phyloP scores from a whole-genome alignment of 2,888 invertebrate species.

The Meteorus cinctellus region DNA sequence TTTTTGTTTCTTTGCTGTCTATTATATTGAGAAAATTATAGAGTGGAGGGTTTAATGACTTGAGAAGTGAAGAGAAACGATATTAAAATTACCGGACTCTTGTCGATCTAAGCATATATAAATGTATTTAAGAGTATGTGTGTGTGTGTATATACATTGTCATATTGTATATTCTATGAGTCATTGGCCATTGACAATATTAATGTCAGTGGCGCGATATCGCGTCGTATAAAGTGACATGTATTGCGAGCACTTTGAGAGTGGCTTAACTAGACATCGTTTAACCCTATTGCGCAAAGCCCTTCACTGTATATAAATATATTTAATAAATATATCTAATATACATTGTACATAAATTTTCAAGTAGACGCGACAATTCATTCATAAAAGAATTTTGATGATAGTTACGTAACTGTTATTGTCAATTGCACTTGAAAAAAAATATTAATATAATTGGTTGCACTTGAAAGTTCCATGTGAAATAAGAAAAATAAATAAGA shows the following conservation, averaged over 20 bases:
- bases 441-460: neutral
- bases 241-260: constrained; percentile 41
- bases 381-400: constrained; percentile 36
- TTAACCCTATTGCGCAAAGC: constrained; percentile 60
- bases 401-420: neutral
- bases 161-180: constrained; percentile 48
- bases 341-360: neutral
- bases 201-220: constrained; percentile 54
- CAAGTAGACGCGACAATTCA: constrained; percentile 29
- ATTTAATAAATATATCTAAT: constrained; percentile 2
- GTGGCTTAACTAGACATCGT: constrained; percentile 46
- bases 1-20: neutral
- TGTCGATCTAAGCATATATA: neutral
- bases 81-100: neutral
- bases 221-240: constrained; percentile 40
- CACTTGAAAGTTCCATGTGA: constrained; percentile 31
- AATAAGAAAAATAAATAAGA: neutral
- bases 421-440: neutral
- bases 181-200: constrained; percentile 63
- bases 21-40: constrained; percentile 26
- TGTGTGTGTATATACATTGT: neutral
- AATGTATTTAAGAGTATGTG: neutral
- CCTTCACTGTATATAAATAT: constrained; percentile 35
- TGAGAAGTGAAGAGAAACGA: neutral
- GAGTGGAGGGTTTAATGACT: constrained; percentile 20